Evolutionary conservation across 2,113 vertebrate species (phyloP).

Genomic region (Cinclus cinclus): DNA sequence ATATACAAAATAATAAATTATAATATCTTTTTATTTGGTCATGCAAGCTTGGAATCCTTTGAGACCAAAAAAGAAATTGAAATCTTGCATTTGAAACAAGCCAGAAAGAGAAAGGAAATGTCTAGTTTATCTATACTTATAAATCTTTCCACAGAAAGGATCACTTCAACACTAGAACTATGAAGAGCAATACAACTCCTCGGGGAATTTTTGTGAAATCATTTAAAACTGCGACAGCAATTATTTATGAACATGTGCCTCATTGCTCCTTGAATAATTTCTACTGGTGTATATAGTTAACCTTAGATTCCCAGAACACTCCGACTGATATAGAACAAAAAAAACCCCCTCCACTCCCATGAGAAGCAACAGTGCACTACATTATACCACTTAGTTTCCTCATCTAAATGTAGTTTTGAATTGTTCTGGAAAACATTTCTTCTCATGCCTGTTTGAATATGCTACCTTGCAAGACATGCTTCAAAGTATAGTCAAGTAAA

Average conservation of each 20-base stretch:
- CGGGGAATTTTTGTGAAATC: not conserved
- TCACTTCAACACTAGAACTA: not conserved
- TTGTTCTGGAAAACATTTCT: not conserved
- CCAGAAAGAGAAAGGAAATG: not conserved
- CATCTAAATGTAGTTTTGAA: not conserved
- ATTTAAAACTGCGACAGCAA: not conserved
- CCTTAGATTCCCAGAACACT: not conserved
- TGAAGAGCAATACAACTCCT: not conserved
- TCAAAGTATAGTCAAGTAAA: not conserved
- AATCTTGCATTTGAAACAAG: not conserved
- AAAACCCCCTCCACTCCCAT: not conserved
- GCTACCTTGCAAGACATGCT: not conserved
- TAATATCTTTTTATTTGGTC: not conserved
- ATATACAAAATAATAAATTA: not conserved
- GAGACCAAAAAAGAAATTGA: not conserved
- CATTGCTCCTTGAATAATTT: not conserved
- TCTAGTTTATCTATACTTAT: not conserved
- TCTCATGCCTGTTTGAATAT: not conserved
- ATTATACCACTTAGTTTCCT: not conserved
- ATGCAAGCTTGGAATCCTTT: not conserved
- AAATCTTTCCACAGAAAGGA: not conserved
- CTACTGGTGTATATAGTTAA: not conserved
- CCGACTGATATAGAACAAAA: not conserved
- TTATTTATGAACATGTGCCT: not conserved
- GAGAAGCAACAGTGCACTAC: not conserved